Evolutionary conservation across 2,797 vertebrate species (phyloP).

Genomic region (Novumbra hubbsi): DNA sequence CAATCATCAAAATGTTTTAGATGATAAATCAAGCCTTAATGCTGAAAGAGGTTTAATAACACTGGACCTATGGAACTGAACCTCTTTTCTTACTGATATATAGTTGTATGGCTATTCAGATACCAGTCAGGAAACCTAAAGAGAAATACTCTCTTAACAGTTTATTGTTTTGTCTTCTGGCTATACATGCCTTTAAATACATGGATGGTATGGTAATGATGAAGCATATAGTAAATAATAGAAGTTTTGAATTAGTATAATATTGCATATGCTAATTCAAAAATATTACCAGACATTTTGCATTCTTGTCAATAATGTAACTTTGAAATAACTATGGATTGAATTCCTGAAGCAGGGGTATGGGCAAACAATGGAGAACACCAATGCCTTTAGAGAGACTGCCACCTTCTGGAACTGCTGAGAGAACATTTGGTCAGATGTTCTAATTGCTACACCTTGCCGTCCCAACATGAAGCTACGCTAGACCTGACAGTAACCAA

Average conservation of each 20-base stretch:
- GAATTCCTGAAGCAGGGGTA: not conserved
- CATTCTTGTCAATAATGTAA: not conserved
- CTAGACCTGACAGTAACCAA: not conserved
- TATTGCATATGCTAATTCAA: not conserved
- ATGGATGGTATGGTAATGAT: not conserved
- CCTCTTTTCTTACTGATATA: not conserved
- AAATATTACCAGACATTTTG: not conserved
- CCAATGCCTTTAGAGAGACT: constrained; percentile 54
- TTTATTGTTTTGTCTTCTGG: not conserved
- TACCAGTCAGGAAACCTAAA: not conserved
- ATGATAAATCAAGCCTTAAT: constrained; percentile 24
- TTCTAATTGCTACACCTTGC: too few species aligned
- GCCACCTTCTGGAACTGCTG: constrained; percentile 54
- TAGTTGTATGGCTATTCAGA: not conserved
- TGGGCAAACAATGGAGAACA: not conserved
- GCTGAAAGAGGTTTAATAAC: not conserved
- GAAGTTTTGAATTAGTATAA: not conserved
- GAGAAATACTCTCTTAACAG: not conserved
- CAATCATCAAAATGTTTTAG: constrained; percentile 37
- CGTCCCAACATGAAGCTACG: constrained; percentile 8
- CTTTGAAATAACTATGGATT: not conserved
- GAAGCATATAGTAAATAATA: not conserved
- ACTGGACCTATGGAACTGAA: not conserved
- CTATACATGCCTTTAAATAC: too few species aligned
- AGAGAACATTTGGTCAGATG: not conserved